These are phyloP conservation scores for Heliconius eleuchia DNA, from an alignment of 1,140 invertebrate species.

Conservation along the genomic window DNA sequence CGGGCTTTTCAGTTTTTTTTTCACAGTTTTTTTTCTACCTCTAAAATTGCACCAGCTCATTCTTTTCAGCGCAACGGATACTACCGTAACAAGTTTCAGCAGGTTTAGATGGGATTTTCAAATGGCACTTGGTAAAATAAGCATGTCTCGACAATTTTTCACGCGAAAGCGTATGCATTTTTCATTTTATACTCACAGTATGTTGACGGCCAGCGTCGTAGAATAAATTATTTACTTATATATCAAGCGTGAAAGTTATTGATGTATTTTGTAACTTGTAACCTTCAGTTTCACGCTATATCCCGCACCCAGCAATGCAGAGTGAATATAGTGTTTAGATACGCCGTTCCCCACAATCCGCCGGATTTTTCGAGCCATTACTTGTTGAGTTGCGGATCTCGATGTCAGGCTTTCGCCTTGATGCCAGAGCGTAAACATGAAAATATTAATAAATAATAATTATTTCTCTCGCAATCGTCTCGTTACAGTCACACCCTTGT, in stretches of 20 bases:
- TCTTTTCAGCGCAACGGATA: slow-evolving; percentile 7
- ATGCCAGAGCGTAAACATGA: too few relatives aligned
- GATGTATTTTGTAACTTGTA: too few relatives aligned
- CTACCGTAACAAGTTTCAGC: slow-evolving; percentile 2
- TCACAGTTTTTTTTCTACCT: not conserved
- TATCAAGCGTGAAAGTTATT: not conserved
- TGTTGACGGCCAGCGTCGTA: not conserved
- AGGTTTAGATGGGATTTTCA: slow-evolving; percentile 10
- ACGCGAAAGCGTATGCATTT: slow-evolving; percentile 3
- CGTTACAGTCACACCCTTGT: too few relatives aligned
- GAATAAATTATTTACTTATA: not conserved
- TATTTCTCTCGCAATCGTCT: too few relatives aligned
- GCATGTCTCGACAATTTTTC: slow-evolving; percentile 13
- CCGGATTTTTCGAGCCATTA: too few relatives aligned
- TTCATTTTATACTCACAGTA: not conserved
- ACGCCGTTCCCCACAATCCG: too few relatives aligned
- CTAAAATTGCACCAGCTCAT: not conserved
- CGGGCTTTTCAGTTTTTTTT: not conserved
- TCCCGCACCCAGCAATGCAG: not conserved
- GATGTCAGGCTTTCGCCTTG: too few relatives aligned
- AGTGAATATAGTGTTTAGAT: too few relatives aligned
- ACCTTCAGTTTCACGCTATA: not conserved
- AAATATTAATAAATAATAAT: too few relatives aligned
- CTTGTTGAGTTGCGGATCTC: too few relatives aligned
- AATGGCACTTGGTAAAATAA: slow-evolving; percentile 2